Evolutionary conservation across 2,797 vertebrate species (phyloP).

Genomic region (Syngnathus acus): DNA sequence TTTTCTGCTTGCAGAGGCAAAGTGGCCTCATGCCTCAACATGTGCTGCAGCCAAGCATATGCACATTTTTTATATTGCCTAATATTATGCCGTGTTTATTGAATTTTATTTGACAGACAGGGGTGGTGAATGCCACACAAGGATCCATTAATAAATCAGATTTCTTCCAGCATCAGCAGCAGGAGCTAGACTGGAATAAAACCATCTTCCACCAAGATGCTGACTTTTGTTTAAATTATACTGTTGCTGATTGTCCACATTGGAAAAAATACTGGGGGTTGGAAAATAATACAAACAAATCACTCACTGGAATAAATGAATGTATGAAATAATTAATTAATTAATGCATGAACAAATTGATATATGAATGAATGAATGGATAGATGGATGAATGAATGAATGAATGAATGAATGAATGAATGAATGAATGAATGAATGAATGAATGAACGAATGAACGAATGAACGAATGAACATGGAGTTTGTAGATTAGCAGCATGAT

Average conservation of each 20-base stretch:
- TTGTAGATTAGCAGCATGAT: no score
- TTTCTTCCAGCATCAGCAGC: constrained; percentile 35
- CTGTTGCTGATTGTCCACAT: background rate
- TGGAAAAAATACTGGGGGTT: background rate
- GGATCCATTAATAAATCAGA: constrained; percentile 39
- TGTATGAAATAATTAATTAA: no score
- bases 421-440: no score
- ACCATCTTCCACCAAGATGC: constrained; percentile 18
- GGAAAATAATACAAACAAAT: background rate
- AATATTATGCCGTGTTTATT: constrained; percentile 39
- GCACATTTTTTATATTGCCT: constrained; percentile 34
- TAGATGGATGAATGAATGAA: no score
- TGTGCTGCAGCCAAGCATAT: constrained; percentile 44
- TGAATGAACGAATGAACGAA: no score
- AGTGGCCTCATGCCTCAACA: constrained; percentile 23
- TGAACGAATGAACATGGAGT: no score
- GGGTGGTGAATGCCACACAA: constrained; percentile 41
- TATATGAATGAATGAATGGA: no score
- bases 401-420: no score
- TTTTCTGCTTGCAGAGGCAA: constrained; percentile 44
- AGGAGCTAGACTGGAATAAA: constrained; percentile 38
- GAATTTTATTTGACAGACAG: constrained; percentile 29
- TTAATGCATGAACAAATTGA: no score
- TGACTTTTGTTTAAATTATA: constrained; percentile 54
- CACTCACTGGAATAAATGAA: background rate